Evolutionary conservation across 2,888 invertebrate genomes (phyloP), one percentile per base, ranked within the genome.

Genomic region (Lithodes maja): DNA sequence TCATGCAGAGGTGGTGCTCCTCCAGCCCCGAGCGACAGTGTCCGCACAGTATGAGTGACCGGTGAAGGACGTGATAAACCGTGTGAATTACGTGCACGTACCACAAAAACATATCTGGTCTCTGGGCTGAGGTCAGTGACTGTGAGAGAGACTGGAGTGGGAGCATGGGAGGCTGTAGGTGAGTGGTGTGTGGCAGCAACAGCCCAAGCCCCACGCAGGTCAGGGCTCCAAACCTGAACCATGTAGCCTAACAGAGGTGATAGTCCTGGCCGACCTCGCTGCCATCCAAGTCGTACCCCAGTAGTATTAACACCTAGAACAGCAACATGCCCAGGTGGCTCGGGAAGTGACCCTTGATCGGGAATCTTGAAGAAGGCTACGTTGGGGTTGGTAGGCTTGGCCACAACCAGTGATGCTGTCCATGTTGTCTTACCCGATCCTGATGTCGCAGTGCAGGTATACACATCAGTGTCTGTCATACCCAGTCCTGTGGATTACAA

Each of bases 401-500:
- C 94, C 2, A 96, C 96, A 92, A 95, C 95, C 82, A 96, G 93
- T 1, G 90, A 84, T 50, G 92, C 91, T 2, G 96, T 95, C 3
- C 97, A 97, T 81, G 87, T 86, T n/a, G 89, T 91, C 81, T 86
- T 82, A 1, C 97, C 97, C 92, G 97, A 96, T 93, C 96, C 96
- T 85, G 97, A 97, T 7, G 96, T 96, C 33, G 97, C 97, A 83
- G 96, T 96, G 94, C 98, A 98, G 0, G 97, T 97, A 94, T 97
- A 98, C 33, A 96, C 94, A 0, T 97, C 97, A 0, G 96, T 95
- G 93, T 97, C 97, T 85, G 95, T 95, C 50, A 95, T 93, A 93
- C 96, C 96, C 92, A 99, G 95, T 94, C 87, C 90, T 90, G 74
- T 9, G 61, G 49, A 33, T 71, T 2, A 50, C 12, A 61, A 61